Conservation (phyloP, 2,797 vertebrate genomes). For the Garrulus glandarius region DNA sequence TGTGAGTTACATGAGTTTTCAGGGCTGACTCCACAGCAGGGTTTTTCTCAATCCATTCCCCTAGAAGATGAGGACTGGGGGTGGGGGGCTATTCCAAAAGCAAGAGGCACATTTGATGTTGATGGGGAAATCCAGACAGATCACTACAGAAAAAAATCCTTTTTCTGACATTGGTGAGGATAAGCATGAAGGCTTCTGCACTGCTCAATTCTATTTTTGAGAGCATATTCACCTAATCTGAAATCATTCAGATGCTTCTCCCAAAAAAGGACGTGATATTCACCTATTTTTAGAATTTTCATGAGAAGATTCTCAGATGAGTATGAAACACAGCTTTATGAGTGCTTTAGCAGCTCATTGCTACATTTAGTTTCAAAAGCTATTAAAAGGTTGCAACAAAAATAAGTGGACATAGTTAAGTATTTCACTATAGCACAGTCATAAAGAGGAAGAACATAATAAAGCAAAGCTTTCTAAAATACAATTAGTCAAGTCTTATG, state of each 20-base stretch:
- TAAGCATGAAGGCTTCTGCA: neutral
- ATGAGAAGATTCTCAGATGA: neutral
- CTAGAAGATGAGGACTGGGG: neutral
- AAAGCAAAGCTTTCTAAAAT: slow-evolving; percentile 3
- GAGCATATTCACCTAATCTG: neutral
- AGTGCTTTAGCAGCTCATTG: neutral
- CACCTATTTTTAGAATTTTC: neutral
- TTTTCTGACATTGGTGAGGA: neutral
- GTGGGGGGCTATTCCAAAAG: neutral
- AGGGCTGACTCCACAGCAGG: neutral
- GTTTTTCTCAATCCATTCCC: neutral
- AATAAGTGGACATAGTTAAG: slow-evolving; percentile 1
- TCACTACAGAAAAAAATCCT: neutral
- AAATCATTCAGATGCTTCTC: neutral
- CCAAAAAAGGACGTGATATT: neutral
- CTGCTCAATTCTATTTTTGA: neutral
- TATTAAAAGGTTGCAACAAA: neutral
- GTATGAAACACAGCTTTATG: neutral
- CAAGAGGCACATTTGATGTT: neutral
- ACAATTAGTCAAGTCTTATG: neutral
- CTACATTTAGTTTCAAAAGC: slow-evolving; percentile 1
- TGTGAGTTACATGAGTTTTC: neutral
- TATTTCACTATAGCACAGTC: neutral
- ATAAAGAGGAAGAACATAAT: neutral
- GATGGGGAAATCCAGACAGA: neutral